Evolutionary conservation across 1,140 invertebrate species (phyloP).

Genomic region (Drosophila murphyi): DNA sequence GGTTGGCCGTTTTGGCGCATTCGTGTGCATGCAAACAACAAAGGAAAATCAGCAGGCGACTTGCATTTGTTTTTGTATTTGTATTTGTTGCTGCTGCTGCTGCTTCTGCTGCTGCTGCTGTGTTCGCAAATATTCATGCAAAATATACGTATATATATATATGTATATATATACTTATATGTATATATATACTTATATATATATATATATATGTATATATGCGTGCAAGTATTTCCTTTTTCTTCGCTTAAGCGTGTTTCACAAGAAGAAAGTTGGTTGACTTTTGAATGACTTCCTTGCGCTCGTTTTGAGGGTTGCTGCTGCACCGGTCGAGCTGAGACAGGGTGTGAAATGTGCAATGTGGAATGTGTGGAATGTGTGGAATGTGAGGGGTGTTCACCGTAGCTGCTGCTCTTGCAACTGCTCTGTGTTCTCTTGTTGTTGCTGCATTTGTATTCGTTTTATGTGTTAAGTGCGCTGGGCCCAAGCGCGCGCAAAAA

Average conservation of each 20-base stretch:
- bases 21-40: conserved; percentile 80
- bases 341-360: too few relatives aligned
- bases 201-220: conserved; percentile 7
- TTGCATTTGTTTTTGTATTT: conserved; percentile 37
- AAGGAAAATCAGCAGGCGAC: conserved; percentile 78
- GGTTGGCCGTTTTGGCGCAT: conserved; percentile 28
- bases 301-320: conserved; percentile 21
- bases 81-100: conserved; percentile 21
- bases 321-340: too few relatives aligned
- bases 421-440: conserved; percentile 47
- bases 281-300: conserved; percentile 83
- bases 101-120: conserved; percentile 1
- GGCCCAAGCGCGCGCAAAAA: conserved; percentile 59
- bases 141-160: background rate
- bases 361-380: too few relatives aligned
- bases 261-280: conserved; percentile 83
- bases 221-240: conserved; percentile 49
- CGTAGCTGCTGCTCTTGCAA: conserved; percentile 10
- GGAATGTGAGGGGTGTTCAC: conserved; percentile 25
- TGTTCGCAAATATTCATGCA: conserved; percentile 30
- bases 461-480: conserved; percentile 83
- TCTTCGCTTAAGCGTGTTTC: conserved; percentile 78
- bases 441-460: conserved; percentile 59
- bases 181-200: background rate
- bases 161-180: background rate